Evolutionary conservation across 2,113 vertebrate genomes (phyloP).

Genomic region (Psilopsiagon aymara): DNA sequence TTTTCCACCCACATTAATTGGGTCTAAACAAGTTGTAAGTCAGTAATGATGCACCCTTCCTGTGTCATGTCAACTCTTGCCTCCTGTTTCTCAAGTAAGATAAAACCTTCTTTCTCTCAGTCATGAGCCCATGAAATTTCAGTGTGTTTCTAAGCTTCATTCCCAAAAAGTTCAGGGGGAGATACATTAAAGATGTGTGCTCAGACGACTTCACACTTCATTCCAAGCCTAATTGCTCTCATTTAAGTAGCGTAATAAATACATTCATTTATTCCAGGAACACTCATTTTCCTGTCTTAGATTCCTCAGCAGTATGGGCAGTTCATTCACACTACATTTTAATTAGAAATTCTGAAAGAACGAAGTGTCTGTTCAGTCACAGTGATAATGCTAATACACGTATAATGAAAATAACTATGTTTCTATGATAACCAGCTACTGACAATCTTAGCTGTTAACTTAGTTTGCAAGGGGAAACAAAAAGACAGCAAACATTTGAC

Average conservation of each 20-base stretch:
- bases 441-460: background rate
- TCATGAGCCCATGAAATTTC: rapidly evolving
- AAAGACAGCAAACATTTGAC: background rate
- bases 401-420: background rate
- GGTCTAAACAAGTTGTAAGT: background rate
- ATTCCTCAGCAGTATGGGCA: background rate
- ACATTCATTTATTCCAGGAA: background rate
- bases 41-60: background rate
- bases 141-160: background rate
- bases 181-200: background rate
- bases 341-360: background rate
- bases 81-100: background rate
- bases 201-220: background rate
- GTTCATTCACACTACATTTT: background rate
- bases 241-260: background rate
- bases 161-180: background rate
- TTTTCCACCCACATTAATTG: background rate
- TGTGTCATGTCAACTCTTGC: rapidly evolving
- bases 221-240: background rate
- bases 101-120: background rate
- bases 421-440: background rate
- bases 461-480: background rate
- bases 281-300: background rate
- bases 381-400: background rate
- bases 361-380: background rate